Evolutionary conservation across 2,797 vertebrate species (phyloP), one percentile per base, ranked within the genome.

Genomic region (Meda fulgida): DNA sequence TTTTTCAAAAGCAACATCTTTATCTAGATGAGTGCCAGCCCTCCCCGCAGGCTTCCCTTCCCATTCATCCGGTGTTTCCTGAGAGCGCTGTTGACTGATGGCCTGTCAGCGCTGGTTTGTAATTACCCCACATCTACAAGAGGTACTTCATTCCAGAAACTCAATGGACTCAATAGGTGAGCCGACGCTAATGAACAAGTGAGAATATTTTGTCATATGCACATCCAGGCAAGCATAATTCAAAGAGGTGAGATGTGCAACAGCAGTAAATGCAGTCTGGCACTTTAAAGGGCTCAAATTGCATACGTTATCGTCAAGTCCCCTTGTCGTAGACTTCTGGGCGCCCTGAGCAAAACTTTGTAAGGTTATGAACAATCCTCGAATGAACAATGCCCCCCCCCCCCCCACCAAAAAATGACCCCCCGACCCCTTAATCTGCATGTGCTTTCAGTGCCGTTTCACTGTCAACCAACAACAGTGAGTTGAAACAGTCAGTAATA

Each of bases 91-190:
- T 86, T 86, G 88, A 86, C 88, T 79, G 84, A 87, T 86, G 79
- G 29, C 70, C 78, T 86, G 69, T 53, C 78, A 82, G 81, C 26
- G 11, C 67, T 21, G 77, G 46, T 67, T 77, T 84, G 84, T 87
- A 89, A 89, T 89, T 89, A 89, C 82, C 73, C 77, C 86, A 80
- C 70, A 51, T 76, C 70, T 86, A 76, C 75, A 80, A 86, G 86
- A 87, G 86, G 21, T 78, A 80, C 86, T 89, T 89, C 78, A 84
- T 76, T 87, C 38, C 9, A 72, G 31, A 70, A 79, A 26, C 80
- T 76, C 55, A 81, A 78, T 23, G n/a, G 81, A 80, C 88, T 81
- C 58, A 1, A 73, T 83, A 77, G 84, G 86, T 89, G 83, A 89
- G 72, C 46, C 36, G 23, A 80, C 18, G 78, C 67, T 87, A 86